These are phyloP conservation scores for Dascillus cervinus DNA, from an alignment of 2,888 invertebrate species.

Conservation along the genomic window DNA sequence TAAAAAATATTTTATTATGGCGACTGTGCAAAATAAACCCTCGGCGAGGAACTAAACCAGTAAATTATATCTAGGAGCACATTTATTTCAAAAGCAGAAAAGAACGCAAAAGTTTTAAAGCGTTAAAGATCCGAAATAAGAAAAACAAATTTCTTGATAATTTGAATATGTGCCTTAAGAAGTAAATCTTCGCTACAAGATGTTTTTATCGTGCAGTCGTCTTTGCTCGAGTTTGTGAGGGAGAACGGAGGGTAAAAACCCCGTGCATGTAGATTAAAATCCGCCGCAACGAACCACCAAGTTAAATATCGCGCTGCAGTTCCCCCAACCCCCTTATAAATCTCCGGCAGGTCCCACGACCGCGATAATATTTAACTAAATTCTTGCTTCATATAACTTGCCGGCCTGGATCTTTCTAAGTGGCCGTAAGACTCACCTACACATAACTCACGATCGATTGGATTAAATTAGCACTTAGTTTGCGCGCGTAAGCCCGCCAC, in stretches of 20 bases:
- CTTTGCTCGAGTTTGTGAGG: conserved; percentile 38
- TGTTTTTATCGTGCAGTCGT: conserved; percentile 44
- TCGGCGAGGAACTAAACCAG: conserved; percentile 10
- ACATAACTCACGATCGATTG: too few relatives aligned
- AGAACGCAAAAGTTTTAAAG: conserved; percentile 29
- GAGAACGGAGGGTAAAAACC: conserved; percentile 39
- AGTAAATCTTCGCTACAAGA: conserved; percentile 46
- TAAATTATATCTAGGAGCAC: conserved; percentile 24
- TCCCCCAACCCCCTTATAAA: conserved; percentile 35
- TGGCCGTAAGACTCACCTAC: not conserved
- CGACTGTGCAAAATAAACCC: too few relatives aligned
- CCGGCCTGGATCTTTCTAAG: conserved; percentile 16
- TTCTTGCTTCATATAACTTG: conserved; percentile 41
- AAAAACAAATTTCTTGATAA: conserved; percentile 48
- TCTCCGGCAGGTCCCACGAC: conserved; percentile 39
- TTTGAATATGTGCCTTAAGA: conserved; percentile 46
- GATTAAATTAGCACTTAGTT: too few relatives aligned
- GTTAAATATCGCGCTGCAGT: conserved; percentile 42
- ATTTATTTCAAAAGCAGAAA: conserved; percentile 25
- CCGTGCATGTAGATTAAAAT: conserved; percentile 46
- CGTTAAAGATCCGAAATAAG: conserved; percentile 40
- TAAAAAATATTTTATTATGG: too few relatives aligned
- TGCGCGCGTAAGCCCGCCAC: too few relatives aligned
- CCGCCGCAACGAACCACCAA: conserved; percentile 38
- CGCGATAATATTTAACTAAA: conserved; percentile 44